Conservation (phyloP, 2,888 invertebrate species). For the Leistus spinibarbis region DNA sequence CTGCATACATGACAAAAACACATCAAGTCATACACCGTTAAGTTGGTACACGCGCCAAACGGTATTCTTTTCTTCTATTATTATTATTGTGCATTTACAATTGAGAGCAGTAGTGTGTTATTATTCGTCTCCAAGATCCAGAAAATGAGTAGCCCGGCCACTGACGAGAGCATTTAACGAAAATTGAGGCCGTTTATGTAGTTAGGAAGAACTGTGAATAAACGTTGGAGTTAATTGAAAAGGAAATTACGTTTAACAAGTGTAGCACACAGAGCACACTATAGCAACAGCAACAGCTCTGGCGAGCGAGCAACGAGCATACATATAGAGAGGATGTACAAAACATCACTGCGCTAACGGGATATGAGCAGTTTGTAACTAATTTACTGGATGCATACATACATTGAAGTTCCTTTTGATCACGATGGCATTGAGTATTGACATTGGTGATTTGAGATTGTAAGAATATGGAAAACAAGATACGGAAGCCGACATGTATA, state of each 20-base stretch:
- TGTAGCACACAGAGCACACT: neutral
- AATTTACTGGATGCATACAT: neutral
- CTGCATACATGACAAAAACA: neutral
- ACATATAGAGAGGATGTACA: neutral
- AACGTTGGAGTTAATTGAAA: constrained; percentile 32
- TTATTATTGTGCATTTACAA: neutral
- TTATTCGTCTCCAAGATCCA: constrained; percentile 27
- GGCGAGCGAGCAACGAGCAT: neutral
- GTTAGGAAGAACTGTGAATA: constrained; percentile 40
- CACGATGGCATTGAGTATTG: neutral
- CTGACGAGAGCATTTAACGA: constrained; percentile 21
- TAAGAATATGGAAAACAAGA: neutral
- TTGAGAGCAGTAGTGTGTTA: neutral
- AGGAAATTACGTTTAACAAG: constrained; percentile 38
- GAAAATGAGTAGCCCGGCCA: constrained; percentile 7
- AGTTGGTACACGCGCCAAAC: neutral
- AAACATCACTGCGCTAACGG: too few relatives aligned
- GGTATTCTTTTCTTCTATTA: neutral
- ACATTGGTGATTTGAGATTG: neutral
- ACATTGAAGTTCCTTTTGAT: neutral
- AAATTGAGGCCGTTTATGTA: constrained; percentile 32
- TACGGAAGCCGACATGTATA: neutral
- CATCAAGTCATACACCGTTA: neutral
- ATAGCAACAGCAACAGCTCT: neutral
- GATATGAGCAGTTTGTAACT: neutral